Conservation (phyloP, 2,797 vertebrate genomes). For the Argyrosomus regius region DNA sequence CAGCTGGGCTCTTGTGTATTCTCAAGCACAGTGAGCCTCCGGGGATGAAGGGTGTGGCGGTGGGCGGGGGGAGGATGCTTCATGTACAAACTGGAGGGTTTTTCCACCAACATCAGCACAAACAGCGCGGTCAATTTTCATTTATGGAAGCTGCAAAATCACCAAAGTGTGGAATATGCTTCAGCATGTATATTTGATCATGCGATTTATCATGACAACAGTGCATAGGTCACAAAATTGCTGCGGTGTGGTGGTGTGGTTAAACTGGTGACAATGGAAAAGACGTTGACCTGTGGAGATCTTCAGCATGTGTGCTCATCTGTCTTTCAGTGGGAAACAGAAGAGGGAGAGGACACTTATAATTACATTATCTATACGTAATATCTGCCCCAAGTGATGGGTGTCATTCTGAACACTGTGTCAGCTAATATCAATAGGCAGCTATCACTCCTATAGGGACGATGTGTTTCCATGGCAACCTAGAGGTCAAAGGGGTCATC, state of each 20-base stretch:
- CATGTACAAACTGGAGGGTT: slow-evolving; percentile 49
- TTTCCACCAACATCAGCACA: slow-evolving; percentile 81
- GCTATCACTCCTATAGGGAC: slow-evolving; percentile 36
- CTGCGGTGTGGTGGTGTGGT: slow-evolving; percentile 8
- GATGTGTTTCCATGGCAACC: slow-evolving; percentile 70
- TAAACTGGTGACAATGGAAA: slow-evolving; percentile 49
- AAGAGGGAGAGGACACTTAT: slow-evolving; percentile 29
- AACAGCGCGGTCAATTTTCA: slow-evolving; percentile 71
- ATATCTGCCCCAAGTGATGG: slow-evolving; percentile 53
- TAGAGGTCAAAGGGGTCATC: slow-evolving; percentile 71
- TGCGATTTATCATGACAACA: slow-evolving; percentile 43
- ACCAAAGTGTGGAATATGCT: slow-evolving; percentile 72
- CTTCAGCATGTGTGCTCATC: slow-evolving; percentile 14
- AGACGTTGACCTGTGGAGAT: slow-evolving; percentile 35
- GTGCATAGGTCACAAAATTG: slow-evolving; percentile 28
- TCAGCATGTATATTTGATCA: slow-evolving; percentile 58
- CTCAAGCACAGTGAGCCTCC: slow-evolving; percentile 44
- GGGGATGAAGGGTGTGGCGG: slow-evolving; percentile 61
- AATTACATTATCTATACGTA: slow-evolving; percentile 53
- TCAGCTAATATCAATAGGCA: slow-evolving; percentile 65
- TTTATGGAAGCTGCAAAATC: slow-evolving; percentile 65
- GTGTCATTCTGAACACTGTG: slow-evolving; percentile 45
- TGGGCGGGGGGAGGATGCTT: slow-evolving; percentile 49
- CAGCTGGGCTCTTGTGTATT: slow-evolving; percentile 49
- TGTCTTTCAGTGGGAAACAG: slow-evolving; percentile 22